Evolutionary conservation across 2,797 vertebrate species (phyloP).

Genomic region (Crotalus adamanteus): DNA sequence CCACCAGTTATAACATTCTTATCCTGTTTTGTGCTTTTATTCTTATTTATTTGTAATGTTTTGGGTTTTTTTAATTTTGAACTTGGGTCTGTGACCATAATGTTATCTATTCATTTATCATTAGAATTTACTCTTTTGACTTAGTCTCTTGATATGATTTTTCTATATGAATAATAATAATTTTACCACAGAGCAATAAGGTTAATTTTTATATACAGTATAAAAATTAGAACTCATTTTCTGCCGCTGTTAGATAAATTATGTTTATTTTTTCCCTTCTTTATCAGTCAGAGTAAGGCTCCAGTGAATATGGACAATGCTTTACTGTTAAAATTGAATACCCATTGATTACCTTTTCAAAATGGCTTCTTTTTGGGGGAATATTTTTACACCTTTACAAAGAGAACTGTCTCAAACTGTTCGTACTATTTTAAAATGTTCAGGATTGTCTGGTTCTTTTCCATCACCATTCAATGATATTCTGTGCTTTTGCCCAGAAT

Average conservation of each 20-base stretch:
- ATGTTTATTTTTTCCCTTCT: background rate
- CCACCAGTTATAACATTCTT: background rate
- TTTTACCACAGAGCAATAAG: background rate
- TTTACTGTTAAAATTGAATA: background rate
- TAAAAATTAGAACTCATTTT: background rate
- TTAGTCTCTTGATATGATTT: background rate
- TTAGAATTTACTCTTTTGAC: background rate
- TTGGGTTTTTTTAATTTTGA: background rate
- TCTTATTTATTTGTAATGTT: background rate
- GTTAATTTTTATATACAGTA: background rate
- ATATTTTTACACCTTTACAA: background rate
- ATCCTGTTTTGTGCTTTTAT: background rate
- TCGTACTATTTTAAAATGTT: background rate
- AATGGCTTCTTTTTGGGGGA: background rate
- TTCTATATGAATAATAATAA: background rate
- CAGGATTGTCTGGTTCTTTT: background rate
- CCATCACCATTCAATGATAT: background rate
- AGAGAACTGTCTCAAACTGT: background rate
- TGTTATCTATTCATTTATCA: background rate
- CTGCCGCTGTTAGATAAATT: background rate
- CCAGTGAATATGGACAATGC: background rate
- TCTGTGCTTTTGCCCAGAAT: background rate
- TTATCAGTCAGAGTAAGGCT: background rate
- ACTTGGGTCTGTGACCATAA: background rate
- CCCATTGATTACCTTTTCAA: background rate